These are phyloP conservation scores for Synergus itoensis DNA, from an alignment of 2,888 invertebrate genomes.

Conservation along the genomic window DNA sequence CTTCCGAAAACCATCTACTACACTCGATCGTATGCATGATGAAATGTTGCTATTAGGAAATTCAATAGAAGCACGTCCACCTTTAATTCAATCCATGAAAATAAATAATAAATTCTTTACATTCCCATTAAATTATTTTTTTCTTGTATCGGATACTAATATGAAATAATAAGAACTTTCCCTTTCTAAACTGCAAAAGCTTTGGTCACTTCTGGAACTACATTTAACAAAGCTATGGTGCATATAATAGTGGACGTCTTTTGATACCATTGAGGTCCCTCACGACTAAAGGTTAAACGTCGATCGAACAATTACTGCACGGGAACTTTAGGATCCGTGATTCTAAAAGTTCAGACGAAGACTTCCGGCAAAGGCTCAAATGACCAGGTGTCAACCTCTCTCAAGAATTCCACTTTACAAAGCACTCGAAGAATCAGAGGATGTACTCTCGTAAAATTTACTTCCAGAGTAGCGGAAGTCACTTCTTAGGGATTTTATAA, in stretches of 20 bases:
- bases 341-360: not conserved
- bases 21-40: not conserved
- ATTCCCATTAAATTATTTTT: not conserved
- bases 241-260: not conserved
- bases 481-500: not conserved
- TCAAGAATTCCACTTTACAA: slow-evolving; percentile 10
- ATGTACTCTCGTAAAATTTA: not conserved
- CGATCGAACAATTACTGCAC: not conserved
- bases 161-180: too few relatives aligned
- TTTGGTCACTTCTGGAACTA: not conserved
- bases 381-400: not conserved
- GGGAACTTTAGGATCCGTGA: not conserved
- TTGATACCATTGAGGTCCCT: not conserved
- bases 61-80: not conserved
- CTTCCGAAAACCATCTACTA: not conserved
- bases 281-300: not conserved
- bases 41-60: not conserved
- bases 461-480: slow-evolving; percentile 9
- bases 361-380: not conserved
- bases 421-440: not conserved
- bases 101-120: not conserved
- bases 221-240: not conserved
- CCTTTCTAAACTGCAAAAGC: not conserved
- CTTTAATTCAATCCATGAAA: too few relatives aligned
- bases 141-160: not conserved